Percentiles rank a stretch among this genome's conserved stretches.
Evolutionary conservation across 2,888 invertebrate genomes (phyloP).

Genomic region (Vanessa cardui): DNA sequence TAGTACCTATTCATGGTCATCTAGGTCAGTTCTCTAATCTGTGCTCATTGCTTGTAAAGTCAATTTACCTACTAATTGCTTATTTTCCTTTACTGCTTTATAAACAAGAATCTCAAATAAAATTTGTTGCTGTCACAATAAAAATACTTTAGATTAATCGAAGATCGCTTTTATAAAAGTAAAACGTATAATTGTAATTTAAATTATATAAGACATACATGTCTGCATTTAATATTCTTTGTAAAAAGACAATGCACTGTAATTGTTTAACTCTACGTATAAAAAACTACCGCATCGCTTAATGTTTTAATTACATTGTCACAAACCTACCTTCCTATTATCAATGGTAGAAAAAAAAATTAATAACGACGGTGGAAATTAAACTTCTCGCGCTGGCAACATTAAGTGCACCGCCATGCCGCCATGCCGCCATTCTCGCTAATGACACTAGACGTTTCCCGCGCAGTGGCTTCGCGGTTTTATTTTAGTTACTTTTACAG

Average conservation of each 20-base stretch:
- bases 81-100: too few species aligned
- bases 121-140: too few species aligned
- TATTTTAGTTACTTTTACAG: constrained; percentile 45
- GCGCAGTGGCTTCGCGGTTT: constrained; percentile 41
- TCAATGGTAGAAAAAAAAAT: constrained; percentile 49
- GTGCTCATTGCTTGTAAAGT: too few species aligned
- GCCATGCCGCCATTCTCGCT: constrained; percentile 48
- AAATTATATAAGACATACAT: neutral
- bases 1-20: constrained; percentile 3
- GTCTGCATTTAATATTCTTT: constrained; percentile 22
- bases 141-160: too few species aligned
- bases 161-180: too few species aligned
- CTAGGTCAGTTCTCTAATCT: neutral
- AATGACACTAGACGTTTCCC: constrained; percentile 59
- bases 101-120: too few species aligned
- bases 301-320: constrained; percentile 51
- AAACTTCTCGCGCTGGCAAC: constrained; percentile 57
- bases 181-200: too few species aligned
- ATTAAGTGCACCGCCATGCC: constrained; percentile 59
- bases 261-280: constrained; percentile 38
- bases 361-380: constrained; percentile 50
- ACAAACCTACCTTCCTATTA: constrained; percentile 47
- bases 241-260: constrained; percentile 30
- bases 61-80: too few species aligned
- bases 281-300: constrained; percentile 35